Evolutionary conservation across 2,888 invertebrate genomes (phyloP).

Genomic region (Euspilapteryx auroguttella): DNA sequence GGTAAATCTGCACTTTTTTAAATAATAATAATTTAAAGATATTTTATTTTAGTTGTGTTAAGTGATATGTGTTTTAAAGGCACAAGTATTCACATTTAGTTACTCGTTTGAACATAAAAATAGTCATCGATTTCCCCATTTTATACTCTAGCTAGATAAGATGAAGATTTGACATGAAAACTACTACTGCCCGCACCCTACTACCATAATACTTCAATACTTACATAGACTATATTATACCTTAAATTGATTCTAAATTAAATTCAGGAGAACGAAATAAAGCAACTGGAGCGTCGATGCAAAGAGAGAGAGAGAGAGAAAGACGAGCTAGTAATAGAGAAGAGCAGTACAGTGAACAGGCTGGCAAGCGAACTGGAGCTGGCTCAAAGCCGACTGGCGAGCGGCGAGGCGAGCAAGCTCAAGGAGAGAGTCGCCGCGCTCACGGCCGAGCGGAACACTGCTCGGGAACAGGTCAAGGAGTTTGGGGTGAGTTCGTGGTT

Average conservation of each 20-base stretch:
- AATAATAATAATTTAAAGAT: too few species aligned
- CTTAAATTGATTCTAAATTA: not conserved
- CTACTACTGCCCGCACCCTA: too few species aligned
- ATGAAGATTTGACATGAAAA: too few species aligned
- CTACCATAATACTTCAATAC: too few species aligned
- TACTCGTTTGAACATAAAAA: too few species aligned
- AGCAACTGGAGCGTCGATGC: constrained; percentile 52
- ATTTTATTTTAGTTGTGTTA: too few species aligned
- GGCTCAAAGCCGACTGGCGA: constrained; percentile 56
- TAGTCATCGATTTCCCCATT: too few species aligned
- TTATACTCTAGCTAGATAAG: too few species aligned
- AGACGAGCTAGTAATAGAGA: constrained; percentile 64
- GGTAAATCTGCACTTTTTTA: too few species aligned
- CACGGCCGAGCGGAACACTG: constrained; percentile 44
- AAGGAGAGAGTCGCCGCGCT: constrained; percentile 48
- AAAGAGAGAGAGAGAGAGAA: constrained; percentile 61
- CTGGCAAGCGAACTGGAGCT: constrained; percentile 62
- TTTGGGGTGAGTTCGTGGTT: constrained; percentile 26
- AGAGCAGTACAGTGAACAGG: constrained; percentile 64
- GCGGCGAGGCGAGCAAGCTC: constrained; percentile 26
- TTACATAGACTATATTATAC: not conserved
- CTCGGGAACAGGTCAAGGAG: constrained; percentile 55
- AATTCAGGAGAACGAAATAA: constrained; percentile 50
- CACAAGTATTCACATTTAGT: too few species aligned
- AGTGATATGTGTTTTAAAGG: too few species aligned